Conservation (phyloP, 2,797 vertebrate genomes). For the Sebastes trivittatus region DNA sequence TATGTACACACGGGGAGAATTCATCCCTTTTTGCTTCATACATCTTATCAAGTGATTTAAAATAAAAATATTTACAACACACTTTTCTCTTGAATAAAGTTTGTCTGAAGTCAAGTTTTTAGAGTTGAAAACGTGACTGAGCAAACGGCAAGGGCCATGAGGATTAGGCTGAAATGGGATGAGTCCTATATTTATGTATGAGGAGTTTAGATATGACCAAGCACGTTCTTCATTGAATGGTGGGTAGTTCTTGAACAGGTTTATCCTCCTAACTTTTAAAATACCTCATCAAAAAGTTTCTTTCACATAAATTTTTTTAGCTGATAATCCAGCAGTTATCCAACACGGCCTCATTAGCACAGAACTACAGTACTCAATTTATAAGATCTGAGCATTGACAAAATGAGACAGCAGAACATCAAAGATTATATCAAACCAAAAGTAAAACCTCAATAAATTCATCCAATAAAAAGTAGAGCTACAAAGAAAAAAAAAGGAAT, state of each 20-base stretch:
- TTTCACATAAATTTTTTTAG: not conserved
- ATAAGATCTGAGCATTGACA: not conserved
- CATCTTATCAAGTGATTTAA: constrained; percentile 19
- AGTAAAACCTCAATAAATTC: not conserved
- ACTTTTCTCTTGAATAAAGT: constrained; percentile 37
- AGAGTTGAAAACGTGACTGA: constrained; percentile 29
- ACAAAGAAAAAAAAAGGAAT: not conserved
- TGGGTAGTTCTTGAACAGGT: constrained; percentile 34
- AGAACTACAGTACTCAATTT: not conserved
- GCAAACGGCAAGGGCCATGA: constrained; percentile 59
- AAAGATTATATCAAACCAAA: not conserved
- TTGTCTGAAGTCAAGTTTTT: constrained; percentile 24
- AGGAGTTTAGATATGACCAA: constrained; percentile 75
- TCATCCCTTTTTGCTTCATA: not conserved
- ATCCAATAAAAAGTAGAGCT: not conserved
- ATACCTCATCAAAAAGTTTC: constrained; percentile 17
- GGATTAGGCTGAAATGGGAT: constrained; percentile 67
- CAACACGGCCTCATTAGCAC: not conserved
- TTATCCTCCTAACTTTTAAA: constrained; percentile 38
- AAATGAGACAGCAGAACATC: not conserved
- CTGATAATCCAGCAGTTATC: not conserved
- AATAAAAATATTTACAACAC: constrained; percentile 1
- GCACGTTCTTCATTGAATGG: constrained; percentile 59
- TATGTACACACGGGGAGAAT: not conserved
- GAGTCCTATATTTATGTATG: constrained; percentile 76